phyloP scores from a whole-genome alignment of 2,888 invertebrate genomes.

The Sphaeridia pumilis region DNA sequence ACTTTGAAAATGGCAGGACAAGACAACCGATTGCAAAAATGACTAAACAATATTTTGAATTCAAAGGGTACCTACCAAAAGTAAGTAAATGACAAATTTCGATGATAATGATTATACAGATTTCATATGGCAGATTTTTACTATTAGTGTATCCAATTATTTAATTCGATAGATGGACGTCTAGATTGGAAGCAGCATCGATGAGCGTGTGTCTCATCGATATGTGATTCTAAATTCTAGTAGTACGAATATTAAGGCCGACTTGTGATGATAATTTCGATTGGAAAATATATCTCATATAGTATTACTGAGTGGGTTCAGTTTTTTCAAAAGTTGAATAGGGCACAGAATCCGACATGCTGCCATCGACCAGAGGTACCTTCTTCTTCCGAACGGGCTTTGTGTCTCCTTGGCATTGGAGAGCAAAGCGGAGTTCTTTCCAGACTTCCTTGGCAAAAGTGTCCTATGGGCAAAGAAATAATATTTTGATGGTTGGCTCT shows the following conservation, averaged over 20 bases:
- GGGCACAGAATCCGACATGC: slow-evolving; percentile 27
- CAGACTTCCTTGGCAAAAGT: slow-evolving; percentile 35
- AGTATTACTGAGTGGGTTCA: not conserved
- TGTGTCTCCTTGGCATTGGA: slow-evolving; percentile 36
- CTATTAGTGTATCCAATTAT: too few species aligned
- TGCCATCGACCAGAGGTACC: slow-evolving; percentile 22
- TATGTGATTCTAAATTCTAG: not conserved
- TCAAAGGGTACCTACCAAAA: too few species aligned
- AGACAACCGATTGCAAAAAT: too few species aligned
- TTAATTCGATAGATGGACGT: too few species aligned
- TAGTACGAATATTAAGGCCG: not conserved
- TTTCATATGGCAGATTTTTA: too few species aligned
- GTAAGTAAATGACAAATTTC: too few species aligned
- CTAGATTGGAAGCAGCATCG: too few species aligned
- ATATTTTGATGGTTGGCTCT: not conserved
- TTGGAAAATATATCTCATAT: too few species aligned
- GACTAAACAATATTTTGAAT: too few species aligned
- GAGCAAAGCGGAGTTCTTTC: slow-evolving; percentile 37
- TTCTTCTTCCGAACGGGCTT: slow-evolving; percentile 34
- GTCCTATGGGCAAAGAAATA: slow-evolving; percentile 18
- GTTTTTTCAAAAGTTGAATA: slow-evolving; percentile 27
- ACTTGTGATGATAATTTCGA: not conserved
- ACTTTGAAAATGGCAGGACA: too few species aligned
- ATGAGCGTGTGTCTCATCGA: too few species aligned
- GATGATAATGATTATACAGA: too few species aligned